Percentiles rank a stretch among this genome's conserved stretches.
These are phyloP conservation scores for Tiphia femorata DNA, from an alignment of 2,888 invertebrate genomes.

Conservation along the genomic window DNA sequence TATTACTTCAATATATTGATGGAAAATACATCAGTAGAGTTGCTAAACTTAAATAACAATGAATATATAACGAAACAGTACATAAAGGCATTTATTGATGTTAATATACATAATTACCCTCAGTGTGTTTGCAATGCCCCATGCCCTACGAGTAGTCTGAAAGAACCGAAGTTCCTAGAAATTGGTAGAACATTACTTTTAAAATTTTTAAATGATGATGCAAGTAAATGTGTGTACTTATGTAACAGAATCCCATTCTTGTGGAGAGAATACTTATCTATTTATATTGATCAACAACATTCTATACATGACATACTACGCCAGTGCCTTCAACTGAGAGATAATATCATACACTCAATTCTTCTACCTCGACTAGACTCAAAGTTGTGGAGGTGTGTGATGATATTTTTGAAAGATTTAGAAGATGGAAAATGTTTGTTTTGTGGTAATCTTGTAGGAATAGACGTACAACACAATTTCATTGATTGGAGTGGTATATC, in stretches of 20 bases:
- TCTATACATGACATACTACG: conserved; percentile 70
- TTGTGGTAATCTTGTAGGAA: conserved; percentile 68
- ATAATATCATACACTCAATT: conserved; percentile 72
- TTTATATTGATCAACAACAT: conserved; percentile 70
- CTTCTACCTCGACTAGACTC: conserved; percentile 72
- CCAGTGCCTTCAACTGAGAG: conserved; percentile 75
- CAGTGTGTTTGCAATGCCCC: conserved; percentile 76
- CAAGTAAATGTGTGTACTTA: conserved; percentile 70
- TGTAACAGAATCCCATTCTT: conserved; percentile 76
- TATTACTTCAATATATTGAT: conserved; percentile 59
- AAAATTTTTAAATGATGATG: conserved; percentile 69
- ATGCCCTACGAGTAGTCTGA: conserved; percentile 70
- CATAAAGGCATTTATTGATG: conserved; percentile 73
- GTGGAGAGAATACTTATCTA: conserved; percentile 74
- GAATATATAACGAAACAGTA: conserved; percentile 47
- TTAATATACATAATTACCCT: conserved; percentile 70
- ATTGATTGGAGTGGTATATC: conserved; percentile 76
- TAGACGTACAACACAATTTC: conserved; percentile 66
- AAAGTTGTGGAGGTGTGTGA: conserved; percentile 74
- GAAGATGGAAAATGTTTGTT: conserved; percentile 75
- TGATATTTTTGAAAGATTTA: conserved; percentile 72
- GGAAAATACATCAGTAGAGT: conserved; percentile 47
- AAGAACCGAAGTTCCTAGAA: conserved; percentile 71
- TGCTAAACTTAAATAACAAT: conserved; percentile 41
- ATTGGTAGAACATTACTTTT: conserved; percentile 74